Evolutionary conservation across 2,113 vertebrate species (phyloP).

Genomic region (Urocynchramus pylzowi): DNA sequence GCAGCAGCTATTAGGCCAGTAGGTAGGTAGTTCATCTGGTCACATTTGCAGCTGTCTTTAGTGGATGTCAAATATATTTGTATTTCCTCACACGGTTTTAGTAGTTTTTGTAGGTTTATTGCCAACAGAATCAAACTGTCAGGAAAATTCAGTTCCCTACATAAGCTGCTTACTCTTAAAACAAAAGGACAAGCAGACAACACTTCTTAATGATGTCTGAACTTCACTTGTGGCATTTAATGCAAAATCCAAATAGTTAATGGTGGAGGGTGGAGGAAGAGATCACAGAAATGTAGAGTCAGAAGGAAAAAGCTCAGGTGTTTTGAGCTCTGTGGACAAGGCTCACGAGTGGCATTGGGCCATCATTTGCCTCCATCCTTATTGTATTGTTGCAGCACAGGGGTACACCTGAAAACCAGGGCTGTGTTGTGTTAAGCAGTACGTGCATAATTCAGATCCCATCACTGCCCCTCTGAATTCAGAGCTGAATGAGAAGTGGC

Average conservation of each 20-base stretch:
- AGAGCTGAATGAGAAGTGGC: neutral
- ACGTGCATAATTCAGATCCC: fast-evolving
- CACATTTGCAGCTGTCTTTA: neutral
- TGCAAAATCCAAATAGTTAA: neutral
- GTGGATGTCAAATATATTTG: neutral
- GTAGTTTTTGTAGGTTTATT: neutral
- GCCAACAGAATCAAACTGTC: neutral
- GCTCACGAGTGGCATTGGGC: neutral
- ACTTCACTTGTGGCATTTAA: neutral
- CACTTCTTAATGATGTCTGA: neutral
- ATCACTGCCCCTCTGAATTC: neutral
- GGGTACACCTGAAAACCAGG: neutral
- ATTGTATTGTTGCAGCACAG: neutral
- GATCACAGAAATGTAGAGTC: neutral
- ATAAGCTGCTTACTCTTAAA: neutral
- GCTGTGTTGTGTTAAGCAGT: neutral
- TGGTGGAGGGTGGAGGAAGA: neutral
- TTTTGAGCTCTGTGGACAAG: neutral
- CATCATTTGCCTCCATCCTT: fast-evolving
- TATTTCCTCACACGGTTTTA: neutral
- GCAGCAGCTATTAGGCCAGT: neutral
- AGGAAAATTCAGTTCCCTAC: neutral
- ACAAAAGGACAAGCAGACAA: neutral
- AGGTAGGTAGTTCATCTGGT: neutral
- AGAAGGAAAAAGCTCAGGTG: neutral